Base-by-base conservation (phyloP, 2,888 invertebrate genomes). In the Amitus sp. region DNA sequence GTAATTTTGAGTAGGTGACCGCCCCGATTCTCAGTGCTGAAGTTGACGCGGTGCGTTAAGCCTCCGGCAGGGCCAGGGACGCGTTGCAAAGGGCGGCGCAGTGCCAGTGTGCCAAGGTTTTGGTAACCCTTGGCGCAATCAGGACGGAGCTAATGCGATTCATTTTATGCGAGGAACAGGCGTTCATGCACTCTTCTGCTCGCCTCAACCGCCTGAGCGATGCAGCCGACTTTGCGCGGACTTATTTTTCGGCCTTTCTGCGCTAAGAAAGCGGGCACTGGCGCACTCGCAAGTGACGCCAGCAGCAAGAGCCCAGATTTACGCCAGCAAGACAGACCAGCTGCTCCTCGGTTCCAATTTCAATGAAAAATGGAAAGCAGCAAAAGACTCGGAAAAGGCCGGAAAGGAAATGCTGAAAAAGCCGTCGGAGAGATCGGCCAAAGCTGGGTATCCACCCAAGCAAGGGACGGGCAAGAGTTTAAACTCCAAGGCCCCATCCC, bases 1-100 rank as follows among this genome's bases (percentile, higher is more conserved):
- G n/a, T n/a, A n/a, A n/a, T n/a, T n/a, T n/a, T n/a, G n/a, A n/a
- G n/a, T n/a, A n/a, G n/a, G n/a, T n/a, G 9, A 15, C 9, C 0
- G 47, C 20, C 1, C 57, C 57, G 2, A 3, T 2, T 1, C 10
- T 57, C 9, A 56, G 50, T 17, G 6, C 45, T 3, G 49, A 56
- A 30, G 27, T 39, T 1, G 46, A 39, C 19, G 0, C 51, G 1
- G 12, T 51, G 10, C 51, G 51, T 51, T 47, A 51, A 1, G 5
- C n/a, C 3, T 30, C 42, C 5, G 47, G 51, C 6, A 15, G 42
- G 2, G 51, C 42, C 13, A 47, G 50, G 12, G 51, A 58, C 33
- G 4, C 18, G 0, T 13, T 12, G 10, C 57, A 51, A 12, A 50
- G 40, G 27, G 15, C 33, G 13, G 1, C 40, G 1, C 54, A 47